Conservation (phyloP, 1,140 invertebrate genomes). For the Procambarus clarkii region DNA sequence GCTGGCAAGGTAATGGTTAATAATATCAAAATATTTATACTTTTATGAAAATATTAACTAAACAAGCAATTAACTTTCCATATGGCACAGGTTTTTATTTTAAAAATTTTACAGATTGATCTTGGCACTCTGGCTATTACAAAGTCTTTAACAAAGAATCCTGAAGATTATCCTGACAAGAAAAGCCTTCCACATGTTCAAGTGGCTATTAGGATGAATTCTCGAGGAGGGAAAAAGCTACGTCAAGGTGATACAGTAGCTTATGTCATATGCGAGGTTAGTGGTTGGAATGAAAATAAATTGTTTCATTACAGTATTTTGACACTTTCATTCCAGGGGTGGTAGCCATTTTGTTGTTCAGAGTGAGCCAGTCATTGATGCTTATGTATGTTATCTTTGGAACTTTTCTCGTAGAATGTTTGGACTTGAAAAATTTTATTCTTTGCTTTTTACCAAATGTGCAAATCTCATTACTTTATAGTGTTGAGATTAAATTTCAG, state of each 20-base stretch:
- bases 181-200: constrained; percentile 92
- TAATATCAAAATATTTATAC: background rate
- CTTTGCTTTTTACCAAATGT: no score
- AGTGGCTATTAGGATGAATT: constrained; percentile 73
- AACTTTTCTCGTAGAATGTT: no score
- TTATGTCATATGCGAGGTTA: constrained; percentile 94
- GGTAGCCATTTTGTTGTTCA: no score
- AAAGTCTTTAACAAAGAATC: constrained; percentile 95
- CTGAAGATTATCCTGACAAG: constrained; percentile 93
- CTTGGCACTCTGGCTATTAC: constrained; percentile 72
- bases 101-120: constrained; percentile 45
- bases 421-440: no score
- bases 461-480: no score
- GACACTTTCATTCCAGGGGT: no score
- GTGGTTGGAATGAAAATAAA: background rate
- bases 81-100: background rate
- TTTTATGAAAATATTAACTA: background rate
- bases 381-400: no score
- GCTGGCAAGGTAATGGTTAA: constrained; percentile 69
- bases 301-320: no score
- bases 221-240: constrained; percentile 82
- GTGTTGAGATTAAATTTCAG: no score
- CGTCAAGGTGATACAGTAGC: constrained; percentile 95
- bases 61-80: background rate
- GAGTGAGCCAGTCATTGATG: no score